These are phyloP conservation scores for Gymnogyps californianus DNA, from an alignment of 2,113 vertebrate genomes.

Conservation along the genomic window DNA sequence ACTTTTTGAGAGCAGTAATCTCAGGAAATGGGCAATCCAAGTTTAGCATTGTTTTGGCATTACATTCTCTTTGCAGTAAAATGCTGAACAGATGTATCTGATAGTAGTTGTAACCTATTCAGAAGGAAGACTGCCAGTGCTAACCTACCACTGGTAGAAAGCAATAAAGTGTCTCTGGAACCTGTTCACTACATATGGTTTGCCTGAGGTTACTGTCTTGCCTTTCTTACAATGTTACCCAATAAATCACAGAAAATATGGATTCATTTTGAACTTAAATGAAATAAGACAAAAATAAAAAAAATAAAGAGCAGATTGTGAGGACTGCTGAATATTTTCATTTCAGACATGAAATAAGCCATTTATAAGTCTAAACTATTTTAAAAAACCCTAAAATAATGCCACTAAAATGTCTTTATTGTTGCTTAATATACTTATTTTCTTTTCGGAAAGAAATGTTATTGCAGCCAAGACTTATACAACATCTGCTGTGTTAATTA, in stretches of 20 bases:
- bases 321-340: background rate
- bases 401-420: background rate
- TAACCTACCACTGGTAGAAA: constrained; percentile 39
- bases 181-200: constrained; percentile 53
- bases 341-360: background rate
- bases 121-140: constrained; percentile 20
- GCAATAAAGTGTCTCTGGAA: constrained; percentile 48
- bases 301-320: background rate
- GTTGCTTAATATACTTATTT: background rate
- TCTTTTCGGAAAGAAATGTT: background rate
- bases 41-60: constrained; percentile 40
- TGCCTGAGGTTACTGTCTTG: constrained; percentile 60
- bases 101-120: constrained; percentile 45
- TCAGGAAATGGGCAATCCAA: constrained; percentile 46
- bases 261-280: constrained; percentile 15
- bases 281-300: background rate
- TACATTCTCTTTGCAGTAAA: constrained; percentile 3
- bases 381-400: background rate
- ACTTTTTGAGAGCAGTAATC: constrained; percentile 38
- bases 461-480: background rate
- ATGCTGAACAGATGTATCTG: constrained; percentile 60
- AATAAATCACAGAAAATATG: constrained; percentile 57
- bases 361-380: background rate
- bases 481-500: constrained; percentile 65
- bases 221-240: background rate